Percentiles rank a stretch among this genome's conserved stretches.
Conservation (phyloP, 2,797 vertebrate genomes). For the Acridotheres tristis region DNA sequence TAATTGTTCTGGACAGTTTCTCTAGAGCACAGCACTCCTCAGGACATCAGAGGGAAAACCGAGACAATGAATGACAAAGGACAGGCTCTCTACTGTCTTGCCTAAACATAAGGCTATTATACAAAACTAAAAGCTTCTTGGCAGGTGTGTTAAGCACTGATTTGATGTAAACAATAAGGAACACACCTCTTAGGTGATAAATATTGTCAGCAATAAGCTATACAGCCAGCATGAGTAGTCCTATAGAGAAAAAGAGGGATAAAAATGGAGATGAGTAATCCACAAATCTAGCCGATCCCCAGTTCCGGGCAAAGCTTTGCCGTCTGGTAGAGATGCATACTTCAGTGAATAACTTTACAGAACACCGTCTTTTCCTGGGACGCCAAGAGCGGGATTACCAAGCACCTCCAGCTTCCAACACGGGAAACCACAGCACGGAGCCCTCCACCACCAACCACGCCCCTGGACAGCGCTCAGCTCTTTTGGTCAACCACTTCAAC, state of each 20-base stretch:
- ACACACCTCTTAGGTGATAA: neutral
- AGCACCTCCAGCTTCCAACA: neutral
- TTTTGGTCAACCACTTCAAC: fast-evolving
- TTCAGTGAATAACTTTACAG: fast-evolving
- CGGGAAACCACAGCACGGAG: neutral
- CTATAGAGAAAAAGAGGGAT: neutral
- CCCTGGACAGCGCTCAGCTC: fast-evolving
- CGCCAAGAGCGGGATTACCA: fast-evolving
- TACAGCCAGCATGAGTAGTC: neutral
- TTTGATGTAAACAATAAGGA: neutral
- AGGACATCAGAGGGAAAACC: neutral
- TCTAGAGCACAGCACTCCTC: neutral
- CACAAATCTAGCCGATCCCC: neutral
- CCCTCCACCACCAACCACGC: neutral
- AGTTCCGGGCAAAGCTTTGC: no score
- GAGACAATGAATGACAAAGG: neutral
- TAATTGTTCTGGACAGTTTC: neutral
- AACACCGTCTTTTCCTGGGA: fast-evolving
- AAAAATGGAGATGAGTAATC: neutral
- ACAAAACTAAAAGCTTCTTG: neutral
- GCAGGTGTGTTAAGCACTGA: fast-evolving
- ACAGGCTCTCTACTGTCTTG: no score
- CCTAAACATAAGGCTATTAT: fast-evolving
- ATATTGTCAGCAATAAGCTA: neutral
- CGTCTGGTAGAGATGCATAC: fast-evolving